Conservation (phyloP, 1,140 invertebrate species). For the Telenomus remus region DNA sequence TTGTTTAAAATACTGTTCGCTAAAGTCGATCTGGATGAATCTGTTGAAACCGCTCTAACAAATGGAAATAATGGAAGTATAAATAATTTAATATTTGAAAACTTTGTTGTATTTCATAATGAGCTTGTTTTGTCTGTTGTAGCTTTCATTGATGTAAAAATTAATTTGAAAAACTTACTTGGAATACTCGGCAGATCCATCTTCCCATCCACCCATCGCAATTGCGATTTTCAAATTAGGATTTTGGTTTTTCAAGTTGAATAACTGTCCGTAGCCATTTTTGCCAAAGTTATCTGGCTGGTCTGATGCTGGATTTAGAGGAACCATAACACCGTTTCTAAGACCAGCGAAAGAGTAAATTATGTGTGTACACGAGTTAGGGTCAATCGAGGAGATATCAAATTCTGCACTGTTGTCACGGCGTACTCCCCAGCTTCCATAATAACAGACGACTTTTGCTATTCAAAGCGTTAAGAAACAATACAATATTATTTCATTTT, state of each 20-base stretch:
- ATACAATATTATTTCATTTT: too few relatives aligned
- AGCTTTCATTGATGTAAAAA: background rate
- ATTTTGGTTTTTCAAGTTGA: conserved; percentile 77
- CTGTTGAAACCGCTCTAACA: conserved; percentile 71
- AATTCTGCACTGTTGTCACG: conserved; percentile 77
- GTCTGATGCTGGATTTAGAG: conserved; percentile 80
- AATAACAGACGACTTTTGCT: conserved; percentile 81
- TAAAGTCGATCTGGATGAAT: conserved; percentile 77
- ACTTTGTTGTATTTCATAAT: too few relatives aligned
- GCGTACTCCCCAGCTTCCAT: conserved; percentile 80
- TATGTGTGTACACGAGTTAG: conserved; percentile 81
- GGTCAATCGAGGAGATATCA: conserved; percentile 77
- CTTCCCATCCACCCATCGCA: conserved; percentile 86
- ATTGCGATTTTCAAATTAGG: conserved; percentile 80
- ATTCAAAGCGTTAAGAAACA: too few relatives aligned
- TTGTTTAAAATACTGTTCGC: conserved; percentile 78
- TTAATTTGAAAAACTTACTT: conserved; percentile 27
- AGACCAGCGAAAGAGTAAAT: conserved; percentile 83
- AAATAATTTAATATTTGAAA: too few relatives aligned
- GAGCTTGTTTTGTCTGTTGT: too few relatives aligned
- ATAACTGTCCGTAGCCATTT: conserved; percentile 69
- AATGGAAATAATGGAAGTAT: background rate
- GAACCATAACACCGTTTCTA: conserved; percentile 64
- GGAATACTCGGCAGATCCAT: conserved; percentile 80
- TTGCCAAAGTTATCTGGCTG: conserved; percentile 72